Conservation (phyloP, 2,888 invertebrate genomes). For the Gortyna flavago region DNA sequence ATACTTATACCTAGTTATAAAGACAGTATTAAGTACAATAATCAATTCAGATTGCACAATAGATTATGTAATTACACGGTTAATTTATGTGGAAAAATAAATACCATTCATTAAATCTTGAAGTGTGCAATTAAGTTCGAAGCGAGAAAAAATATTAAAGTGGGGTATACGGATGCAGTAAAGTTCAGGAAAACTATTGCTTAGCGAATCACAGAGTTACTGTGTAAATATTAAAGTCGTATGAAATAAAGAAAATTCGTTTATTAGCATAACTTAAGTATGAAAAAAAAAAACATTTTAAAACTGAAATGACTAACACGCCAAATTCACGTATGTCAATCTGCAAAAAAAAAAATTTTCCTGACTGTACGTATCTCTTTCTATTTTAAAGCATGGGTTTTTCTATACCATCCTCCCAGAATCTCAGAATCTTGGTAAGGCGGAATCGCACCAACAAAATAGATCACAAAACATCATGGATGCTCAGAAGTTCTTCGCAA, state of each 20-base stretch:
- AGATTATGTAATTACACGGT: not conserved
- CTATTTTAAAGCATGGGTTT: not conserved
- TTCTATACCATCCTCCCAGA: not conserved
- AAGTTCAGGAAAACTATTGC: not conserved
- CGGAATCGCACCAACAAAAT: not conserved
- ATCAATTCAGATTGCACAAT: not conserved
- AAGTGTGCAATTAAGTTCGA: not conserved
- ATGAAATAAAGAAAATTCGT: not conserved
- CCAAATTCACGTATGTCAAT: not conserved
- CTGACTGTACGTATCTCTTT: not conserved
- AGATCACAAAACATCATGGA: not conserved
- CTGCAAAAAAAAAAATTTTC: not conserved
- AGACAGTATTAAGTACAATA: conserved; percentile 17
- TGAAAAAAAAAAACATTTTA: not conserved
- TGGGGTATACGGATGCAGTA: not conserved
- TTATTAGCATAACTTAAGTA: not conserved
- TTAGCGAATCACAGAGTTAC: not conserved
- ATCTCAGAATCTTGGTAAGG: not conserved
- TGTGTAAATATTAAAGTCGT: not conserved
- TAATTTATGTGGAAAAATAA: conserved; percentile 12
- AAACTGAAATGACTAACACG: not conserved
- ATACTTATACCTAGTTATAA: conserved; percentile 1
- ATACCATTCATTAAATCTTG: conserved; percentile 12
- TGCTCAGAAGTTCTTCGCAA: too few relatives aligned
- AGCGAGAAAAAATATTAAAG: not conserved